A percentile compares a stretch with the other conserved stretches of the same genome.
These are phyloP conservation scores for Harlomillsia oculata DNA, from an alignment of 1,140 invertebrate species.

Conservation along the genomic window DNA sequence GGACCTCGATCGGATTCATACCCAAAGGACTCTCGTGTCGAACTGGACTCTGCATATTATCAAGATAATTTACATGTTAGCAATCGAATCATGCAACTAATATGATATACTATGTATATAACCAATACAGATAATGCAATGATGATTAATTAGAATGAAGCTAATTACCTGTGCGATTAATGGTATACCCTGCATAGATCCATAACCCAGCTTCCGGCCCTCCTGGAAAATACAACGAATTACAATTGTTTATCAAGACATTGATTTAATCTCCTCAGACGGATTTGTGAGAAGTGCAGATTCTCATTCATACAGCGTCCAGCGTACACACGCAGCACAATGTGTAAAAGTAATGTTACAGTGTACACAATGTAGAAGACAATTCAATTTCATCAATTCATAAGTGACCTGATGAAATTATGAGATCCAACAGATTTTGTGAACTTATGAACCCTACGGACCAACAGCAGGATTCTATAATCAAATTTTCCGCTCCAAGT, in stretches of 20 bases:
- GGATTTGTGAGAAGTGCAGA: background rate
- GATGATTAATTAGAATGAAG: too few relatives aligned
- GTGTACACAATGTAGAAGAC: too few relatives aligned
- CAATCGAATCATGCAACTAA: too few relatives aligned
- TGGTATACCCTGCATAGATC: conserved; percentile 86
- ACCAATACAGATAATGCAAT: too few relatives aligned
- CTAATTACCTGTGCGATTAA: too few relatives aligned
- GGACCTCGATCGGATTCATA: conserved; percentile 77
- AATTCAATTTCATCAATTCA: too few relatives aligned
- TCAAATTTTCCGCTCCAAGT: background rate
- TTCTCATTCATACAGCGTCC: background rate
- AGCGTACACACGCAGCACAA: background rate
- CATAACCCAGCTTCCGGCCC: conserved; percentile 81
- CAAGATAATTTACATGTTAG: too few relatives aligned
- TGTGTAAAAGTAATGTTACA: background rate
- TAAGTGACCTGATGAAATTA: too few relatives aligned
- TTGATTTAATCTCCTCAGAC: background rate
- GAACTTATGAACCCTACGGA: too few relatives aligned
- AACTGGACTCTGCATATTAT: conserved; percentile 88
- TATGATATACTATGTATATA: too few relatives aligned
- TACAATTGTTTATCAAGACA: background rate
- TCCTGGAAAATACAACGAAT: conserved; percentile 53
- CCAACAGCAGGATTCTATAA: conserved; percentile 8
- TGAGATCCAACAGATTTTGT: too few relatives aligned
- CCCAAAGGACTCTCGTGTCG: conserved; percentile 80